A percentile compares a stretch with the other conserved stretches of the same genome.
phyloP scores from a whole-genome alignment of 2,113 vertebrate species.

The Oncorhynchus keta region DNA sequence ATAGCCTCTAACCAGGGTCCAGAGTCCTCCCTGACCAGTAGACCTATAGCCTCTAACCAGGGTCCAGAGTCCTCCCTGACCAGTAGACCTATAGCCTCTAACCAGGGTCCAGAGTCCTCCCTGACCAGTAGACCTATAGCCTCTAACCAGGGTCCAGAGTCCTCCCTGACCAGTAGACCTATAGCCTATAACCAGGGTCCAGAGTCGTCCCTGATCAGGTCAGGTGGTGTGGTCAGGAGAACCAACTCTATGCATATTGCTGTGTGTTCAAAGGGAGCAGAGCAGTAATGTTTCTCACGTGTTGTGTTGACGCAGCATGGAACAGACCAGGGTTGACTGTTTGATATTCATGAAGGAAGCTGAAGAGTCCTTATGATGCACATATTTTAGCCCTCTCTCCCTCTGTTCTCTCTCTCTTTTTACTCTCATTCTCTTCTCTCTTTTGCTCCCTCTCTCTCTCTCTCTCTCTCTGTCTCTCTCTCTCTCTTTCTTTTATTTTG shows the following conservation, averaged over 20 bases:
- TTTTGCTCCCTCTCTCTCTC: background rate
- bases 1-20: too few relatives aligned
- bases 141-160: too few relatives aligned
- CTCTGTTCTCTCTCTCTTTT: background rate
- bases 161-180: too few relatives aligned
- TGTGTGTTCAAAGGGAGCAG: constrained; percentile 33
- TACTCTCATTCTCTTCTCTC: background rate
- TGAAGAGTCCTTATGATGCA: constrained; percentile 70
- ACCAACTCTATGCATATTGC: background rate
- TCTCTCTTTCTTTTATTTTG: too few relatives aligned
- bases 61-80: too few relatives aligned
- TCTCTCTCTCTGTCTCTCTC: background rate
- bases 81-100: too few relatives aligned
- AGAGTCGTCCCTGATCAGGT: too few relatives aligned
- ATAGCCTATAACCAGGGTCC: too few relatives aligned
- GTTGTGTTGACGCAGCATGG: constrained; percentile 67
- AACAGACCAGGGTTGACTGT: constrained; percentile 61
- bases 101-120: too few relatives aligned
- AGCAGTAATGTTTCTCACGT: constrained; percentile 75
- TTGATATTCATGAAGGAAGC: constrained; percentile 79
- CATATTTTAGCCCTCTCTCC: constrained; percentile 26
- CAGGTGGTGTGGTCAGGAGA: background rate
- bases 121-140: too few relatives aligned
- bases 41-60: too few relatives aligned
- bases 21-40: too few relatives aligned